Percentiles rank a stretch among this genome's conserved stretches.
Conservation (phyloP, 1,140 invertebrate species). For the Drosophila asahinai region DNA sequence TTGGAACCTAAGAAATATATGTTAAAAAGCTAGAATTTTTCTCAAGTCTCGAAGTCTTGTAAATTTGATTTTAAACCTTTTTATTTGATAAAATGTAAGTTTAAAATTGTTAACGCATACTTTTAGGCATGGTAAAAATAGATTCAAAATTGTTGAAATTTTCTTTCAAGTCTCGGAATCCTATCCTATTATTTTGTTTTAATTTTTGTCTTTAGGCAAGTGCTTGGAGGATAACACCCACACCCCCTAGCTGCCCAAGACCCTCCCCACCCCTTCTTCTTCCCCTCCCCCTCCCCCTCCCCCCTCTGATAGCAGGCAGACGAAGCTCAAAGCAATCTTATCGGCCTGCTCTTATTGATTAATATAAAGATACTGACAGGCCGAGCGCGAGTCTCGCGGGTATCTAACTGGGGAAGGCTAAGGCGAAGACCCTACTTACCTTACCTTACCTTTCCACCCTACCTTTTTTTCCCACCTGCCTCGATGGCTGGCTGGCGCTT, state of each 20-base stretch:
- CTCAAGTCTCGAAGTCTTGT: too few species aligned
- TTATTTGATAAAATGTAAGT: too few species aligned
- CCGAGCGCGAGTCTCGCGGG: constrained; percentile 26
- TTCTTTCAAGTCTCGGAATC: not conserved
- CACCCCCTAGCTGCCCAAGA: not conserved
- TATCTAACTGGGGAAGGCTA: constrained; percentile 48
- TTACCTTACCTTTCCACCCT: not conserved
- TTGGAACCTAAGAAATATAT: too few species aligned
- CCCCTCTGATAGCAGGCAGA: constrained; percentile 28
- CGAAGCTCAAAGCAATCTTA: constrained; percentile 60
- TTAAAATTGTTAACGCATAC: too few species aligned
- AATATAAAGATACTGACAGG: constrained; percentile 71
- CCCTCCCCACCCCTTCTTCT: not conserved
- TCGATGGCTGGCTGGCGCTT: constrained; percentile 56
- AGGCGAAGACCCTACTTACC: constrained; percentile 11
- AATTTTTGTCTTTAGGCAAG: not conserved
- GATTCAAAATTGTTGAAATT: not conserved
- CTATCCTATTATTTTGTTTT: not conserved
- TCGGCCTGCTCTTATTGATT: constrained; percentile 77
- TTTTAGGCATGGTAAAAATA: not conserved
- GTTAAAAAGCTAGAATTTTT: too few species aligned
- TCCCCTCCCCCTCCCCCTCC: not conserved
- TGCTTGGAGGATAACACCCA: constrained; percentile 16
- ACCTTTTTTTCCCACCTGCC: not conserved
- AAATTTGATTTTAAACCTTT: too few species aligned